These are phyloP conservation scores for Drosophila cognata DNA, from an alignment of 2,888 invertebrate species.

Conservation along the genomic window DNA sequence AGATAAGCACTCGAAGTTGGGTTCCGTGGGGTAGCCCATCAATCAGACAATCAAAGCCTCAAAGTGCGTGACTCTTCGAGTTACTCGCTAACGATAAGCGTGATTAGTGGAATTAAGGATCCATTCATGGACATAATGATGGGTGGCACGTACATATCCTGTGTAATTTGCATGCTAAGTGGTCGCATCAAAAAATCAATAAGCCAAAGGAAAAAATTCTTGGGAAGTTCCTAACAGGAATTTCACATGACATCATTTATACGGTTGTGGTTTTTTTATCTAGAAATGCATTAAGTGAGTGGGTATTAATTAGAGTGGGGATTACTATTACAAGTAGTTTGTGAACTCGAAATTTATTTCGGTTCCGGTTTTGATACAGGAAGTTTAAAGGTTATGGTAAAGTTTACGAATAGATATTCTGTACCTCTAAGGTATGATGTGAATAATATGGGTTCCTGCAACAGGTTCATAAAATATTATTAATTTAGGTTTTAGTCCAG, in stretches of 20 bases:
- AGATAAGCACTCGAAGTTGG: slow-evolving; percentile 26
- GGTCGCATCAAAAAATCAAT: slow-evolving; percentile 38
- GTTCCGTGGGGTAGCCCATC: not conserved
- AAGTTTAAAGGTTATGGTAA: not conserved
- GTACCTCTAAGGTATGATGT: not conserved
- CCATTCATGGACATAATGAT: slow-evolving; percentile 12
- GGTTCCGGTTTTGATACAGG: not conserved
- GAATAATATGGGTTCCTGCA: not conserved
- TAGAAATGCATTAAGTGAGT: not conserved
- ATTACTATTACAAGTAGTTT: not conserved
- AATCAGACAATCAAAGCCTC: slow-evolving; percentile 20
- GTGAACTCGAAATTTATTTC: not conserved
- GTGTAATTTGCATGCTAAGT: slow-evolving; percentile 12
- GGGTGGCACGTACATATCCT: slow-evolving; percentile 9
- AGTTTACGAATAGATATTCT: not conserved
- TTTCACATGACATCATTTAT: slow-evolving; percentile 37
- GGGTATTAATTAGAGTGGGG: not conserved
- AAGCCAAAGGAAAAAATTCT: slow-evolving; percentile 21
- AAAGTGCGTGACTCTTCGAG: slow-evolving; percentile 37
- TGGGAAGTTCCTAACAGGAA: slow-evolving; percentile 7
- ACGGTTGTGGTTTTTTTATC: not conserved
- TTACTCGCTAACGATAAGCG: slow-evolving; percentile 5
- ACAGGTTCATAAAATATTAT: not conserved
- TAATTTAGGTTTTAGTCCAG: not conserved
- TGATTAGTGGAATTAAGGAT: slow-evolving; percentile 4